Base-by-base conservation (phyloP, 1,140 invertebrate species). In the Drosophila sp. region DNA sequence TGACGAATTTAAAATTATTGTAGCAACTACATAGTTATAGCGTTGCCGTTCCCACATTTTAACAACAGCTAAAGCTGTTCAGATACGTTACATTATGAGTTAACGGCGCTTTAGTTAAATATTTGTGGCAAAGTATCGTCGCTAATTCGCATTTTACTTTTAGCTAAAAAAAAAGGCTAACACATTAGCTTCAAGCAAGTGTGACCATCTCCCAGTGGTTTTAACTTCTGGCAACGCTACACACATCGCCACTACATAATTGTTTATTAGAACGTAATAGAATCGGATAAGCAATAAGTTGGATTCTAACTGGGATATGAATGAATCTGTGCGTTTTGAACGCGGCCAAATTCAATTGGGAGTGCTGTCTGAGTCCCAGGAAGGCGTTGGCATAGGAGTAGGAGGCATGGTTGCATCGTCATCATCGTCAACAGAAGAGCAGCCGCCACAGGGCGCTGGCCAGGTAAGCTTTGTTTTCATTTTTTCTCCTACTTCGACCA, bases 261-360 rank as follows among this genome's bases (percentile, higher is more conserved):
- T 69, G 60, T 80, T 86, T 85, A 80, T 81, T 81, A 73, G 68
- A 85, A 86, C 82, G 81, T 84, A 87, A 84, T 84, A 78, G 55
- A 62, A 38, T 55, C 47, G 54, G 58, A 74, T 84, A 77, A 23
- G 47, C 33, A 47, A 55, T 68, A 74, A 47, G 41, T 50, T 38
- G 33, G 41, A 41, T 54, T 10, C 8, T 33, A 33, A 60, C 66
- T 10, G 35, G 63, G 77, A 64, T 58, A 90, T 90, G 87, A 90
- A 87, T 72, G 80, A 90, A 70, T 90, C 87, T 62, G 87, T 90
- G 66, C 87, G 82, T 60, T 90, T 74, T 44, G 87, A 90, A 65
- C 82, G 82, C 68, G 68, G 82, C 50, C 77, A 80, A 40, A 80
- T 90, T 55, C 86, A 90, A 73, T 71, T 90, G 66, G 83, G 77